Evolutionary conservation across 2,797 vertebrate species (phyloP).

Genomic region (Menidia menidia): DNA sequence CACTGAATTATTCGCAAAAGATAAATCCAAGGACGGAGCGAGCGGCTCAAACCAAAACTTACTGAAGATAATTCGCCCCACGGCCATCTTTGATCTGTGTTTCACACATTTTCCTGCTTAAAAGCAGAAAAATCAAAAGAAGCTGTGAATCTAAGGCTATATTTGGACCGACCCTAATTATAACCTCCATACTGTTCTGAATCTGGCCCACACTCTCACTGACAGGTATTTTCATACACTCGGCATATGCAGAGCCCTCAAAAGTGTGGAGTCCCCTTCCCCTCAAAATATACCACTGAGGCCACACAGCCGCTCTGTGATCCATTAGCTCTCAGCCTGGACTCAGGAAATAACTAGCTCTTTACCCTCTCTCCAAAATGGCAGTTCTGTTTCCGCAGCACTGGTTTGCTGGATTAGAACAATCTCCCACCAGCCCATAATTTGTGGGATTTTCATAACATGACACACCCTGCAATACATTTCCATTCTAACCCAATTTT

Average conservation of each 20-base stretch:
- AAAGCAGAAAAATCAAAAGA: constrained; percentile 37
- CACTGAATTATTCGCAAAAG: constrained; percentile 38
- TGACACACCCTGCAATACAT: constrained; percentile 81
- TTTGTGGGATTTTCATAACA: constrained; percentile 82
- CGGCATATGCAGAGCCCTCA: constrained; percentile 26
- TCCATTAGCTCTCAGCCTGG: constrained; percentile 58
- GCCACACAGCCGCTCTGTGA: constrained; percentile 55
- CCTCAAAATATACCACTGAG: constrained; percentile 26
- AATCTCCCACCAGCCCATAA: constrained; percentile 84
- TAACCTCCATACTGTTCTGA: constrained; percentile 16
- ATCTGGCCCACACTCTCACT: constrained; percentile 20
- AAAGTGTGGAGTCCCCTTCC: constrained; percentile 39
- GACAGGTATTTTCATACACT: constrained; percentile 55
- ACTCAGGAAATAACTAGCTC: constrained; percentile 69
- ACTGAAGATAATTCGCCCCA: constrained; percentile 26
- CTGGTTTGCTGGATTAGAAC: constrained; percentile 82
- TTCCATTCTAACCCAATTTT: constrained; percentile 74
- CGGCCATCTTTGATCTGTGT: constrained; percentile 26
- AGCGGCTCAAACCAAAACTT: constrained; percentile 40
- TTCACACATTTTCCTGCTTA: constrained; percentile 37
- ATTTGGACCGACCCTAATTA: constrained; percentile 48
- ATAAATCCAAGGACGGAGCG: constrained; percentile 28
- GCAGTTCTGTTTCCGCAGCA: constrained; percentile 67
- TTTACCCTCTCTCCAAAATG: constrained; percentile 73
- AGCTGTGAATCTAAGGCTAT: constrained; percentile 21